phyloP scores from a whole-genome alignment of 2,888 invertebrate species.

The Acrocyrtus sp. region DNA sequence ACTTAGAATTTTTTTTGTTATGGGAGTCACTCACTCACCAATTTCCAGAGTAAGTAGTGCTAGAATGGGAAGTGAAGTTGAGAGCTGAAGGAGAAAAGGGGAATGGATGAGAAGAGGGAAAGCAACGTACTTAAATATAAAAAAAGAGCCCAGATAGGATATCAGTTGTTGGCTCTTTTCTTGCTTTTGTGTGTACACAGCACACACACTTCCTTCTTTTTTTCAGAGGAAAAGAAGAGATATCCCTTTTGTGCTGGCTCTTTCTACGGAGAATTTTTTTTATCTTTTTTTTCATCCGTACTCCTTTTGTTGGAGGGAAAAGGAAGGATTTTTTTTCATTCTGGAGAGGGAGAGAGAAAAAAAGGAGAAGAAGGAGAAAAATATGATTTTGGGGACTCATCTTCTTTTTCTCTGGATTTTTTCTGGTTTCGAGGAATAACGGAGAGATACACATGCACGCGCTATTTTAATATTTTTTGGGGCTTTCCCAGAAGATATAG shows the following conservation, averaged over 20 bases:
- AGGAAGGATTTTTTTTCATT: background rate
- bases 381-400: conserved; percentile 29
- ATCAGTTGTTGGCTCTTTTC: background rate
- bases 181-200: background rate
- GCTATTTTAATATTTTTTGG: too few relatives aligned
- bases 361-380: conserved; percentile 8
- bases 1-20: too few relatives aligned
- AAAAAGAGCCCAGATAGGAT: background rate
- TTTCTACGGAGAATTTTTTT: too few relatives aligned
- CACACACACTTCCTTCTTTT: background rate
- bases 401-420: background rate
- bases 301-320: background rate
- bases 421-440: conserved; percentile 12
- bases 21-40: background rate
- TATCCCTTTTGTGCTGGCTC: background rate
- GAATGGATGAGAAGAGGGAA: background rate
- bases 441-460: too few relatives aligned
- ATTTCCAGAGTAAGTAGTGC: background rate
- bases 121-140: background rate
- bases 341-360: background rate
- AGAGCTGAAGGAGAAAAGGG: background rate
- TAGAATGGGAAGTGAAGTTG: background rate
- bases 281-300: background rate
- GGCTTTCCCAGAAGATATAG: too few relatives aligned
- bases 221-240: too few relatives aligned